Base-by-base conservation (phyloP, 2,888 invertebrate genomes). In the Conchocele bisecta region DNA sequence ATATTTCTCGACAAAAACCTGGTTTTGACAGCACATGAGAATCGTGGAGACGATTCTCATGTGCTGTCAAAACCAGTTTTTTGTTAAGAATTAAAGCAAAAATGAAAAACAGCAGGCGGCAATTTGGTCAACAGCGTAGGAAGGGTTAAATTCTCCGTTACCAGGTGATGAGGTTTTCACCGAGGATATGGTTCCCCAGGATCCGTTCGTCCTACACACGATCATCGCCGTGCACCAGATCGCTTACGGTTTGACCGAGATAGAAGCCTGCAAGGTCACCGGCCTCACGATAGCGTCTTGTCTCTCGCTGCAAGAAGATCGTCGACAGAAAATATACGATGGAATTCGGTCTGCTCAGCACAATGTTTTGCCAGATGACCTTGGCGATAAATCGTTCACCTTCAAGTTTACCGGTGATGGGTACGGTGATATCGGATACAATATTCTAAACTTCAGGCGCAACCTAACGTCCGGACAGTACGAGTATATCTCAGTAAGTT, bases 331-430 rank as follows among this genome's bases (percentile, higher is more conserved):
- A 17, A 88, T 88, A 57, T 87, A 83, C 48, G 70, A 86, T n/a
- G 64, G 64, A 6, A 79, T 88, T 1, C 35, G 63, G 6, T 78
- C 64, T 26, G 76, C 86, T 4, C 82, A 84, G 56, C 86, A 83
- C 58, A 70, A 74, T 7, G 87, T 87, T 11, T 57, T 86, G 4
- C 84, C 85, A 66, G 82, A 59, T 42, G 78, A 79, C 41, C 75
- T 88, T 20, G 87, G 86, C 24, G 82, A 86, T n/a, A 84, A 86
- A 11, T 81, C 85, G 4, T 89, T 89, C 66, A 84, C 83, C 37
- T 92, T 92, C 83, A 79, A 83, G 33, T 91, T 91, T 75, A 90
- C 90, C 0, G 77, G 79, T 4, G 83, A 87, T 50, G 91, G 91
- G 20, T 90, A 88, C 72, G 91, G 91, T 31, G 88, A 91, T 76